These are phyloP conservation scores for Noctua janthina DNA, from an alignment of 2,888 invertebrate species.

Conservation along the genomic window DNA sequence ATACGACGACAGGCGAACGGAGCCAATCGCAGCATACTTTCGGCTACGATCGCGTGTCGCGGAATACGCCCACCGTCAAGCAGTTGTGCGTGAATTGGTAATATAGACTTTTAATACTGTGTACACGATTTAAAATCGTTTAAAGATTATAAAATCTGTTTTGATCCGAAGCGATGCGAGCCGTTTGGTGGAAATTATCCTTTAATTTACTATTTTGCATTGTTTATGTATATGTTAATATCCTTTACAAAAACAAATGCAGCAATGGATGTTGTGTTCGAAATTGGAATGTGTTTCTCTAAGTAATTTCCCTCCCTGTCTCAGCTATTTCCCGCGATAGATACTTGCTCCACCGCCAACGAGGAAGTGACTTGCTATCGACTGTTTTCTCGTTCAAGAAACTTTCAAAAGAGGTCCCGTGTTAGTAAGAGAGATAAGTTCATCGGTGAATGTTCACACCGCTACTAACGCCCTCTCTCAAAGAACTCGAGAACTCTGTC, in stretches of 20 bases:
- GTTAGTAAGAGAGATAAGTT: background rate
- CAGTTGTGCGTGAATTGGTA: too few relatives aligned
- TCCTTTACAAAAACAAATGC: background rate
- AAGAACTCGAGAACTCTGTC: background rate
- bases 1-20: too few relatives aligned
- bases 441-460: background rate
- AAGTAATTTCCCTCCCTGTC: constrained; percentile 44
- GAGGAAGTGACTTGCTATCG: background rate
- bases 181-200: too few relatives aligned
- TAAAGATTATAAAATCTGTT: too few relatives aligned
- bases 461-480: background rate
- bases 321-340: constrained; percentile 44
- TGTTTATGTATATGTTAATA: background rate
- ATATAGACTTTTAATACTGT: too few relatives aligned
- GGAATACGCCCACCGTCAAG: too few relatives aligned
- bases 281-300: constrained; percentile 14
- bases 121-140: too few relatives aligned
- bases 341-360: background rate
- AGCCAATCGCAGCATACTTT: too few relatives aligned
- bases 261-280: constrained; percentile 19
- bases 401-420: background rate
- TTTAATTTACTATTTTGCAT: too few relatives aligned
- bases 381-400: background rate
- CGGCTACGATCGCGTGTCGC: too few relatives aligned
- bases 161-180: too few relatives aligned